Percentiles rank a stretch among this genome's conserved stretches.
Conservation (phyloP, 2,888 invertebrate genomes). For the Ennomos quercinarius region DNA sequence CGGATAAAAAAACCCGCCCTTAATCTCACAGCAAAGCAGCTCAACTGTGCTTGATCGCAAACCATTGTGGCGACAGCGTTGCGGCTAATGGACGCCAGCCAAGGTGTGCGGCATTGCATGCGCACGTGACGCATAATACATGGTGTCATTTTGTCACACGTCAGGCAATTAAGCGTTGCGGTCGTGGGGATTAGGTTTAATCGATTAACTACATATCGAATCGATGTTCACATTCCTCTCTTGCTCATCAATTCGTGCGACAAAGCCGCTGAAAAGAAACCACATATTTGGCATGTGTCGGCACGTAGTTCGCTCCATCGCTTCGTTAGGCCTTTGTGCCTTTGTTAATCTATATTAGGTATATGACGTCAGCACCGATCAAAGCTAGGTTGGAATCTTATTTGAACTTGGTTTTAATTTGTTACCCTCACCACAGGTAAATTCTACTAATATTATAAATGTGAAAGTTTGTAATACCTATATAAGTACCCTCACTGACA, state of each 20-base stretch:
- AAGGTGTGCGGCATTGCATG: conserved; percentile 3
- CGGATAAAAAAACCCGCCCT: too few relatives aligned
- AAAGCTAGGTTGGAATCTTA: conserved; percentile 1
- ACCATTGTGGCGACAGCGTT: conserved; percentile 6
- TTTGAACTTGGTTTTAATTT: background rate
- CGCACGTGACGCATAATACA: conserved; percentile 18
- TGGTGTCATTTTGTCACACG: conserved; percentile 4
- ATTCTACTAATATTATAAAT: too few relatives aligned
- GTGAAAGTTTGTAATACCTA: too few relatives aligned
- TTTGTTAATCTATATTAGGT: conserved; percentile 7
- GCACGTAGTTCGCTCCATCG: background rate
- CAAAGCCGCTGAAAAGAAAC: conserved; percentile 1
- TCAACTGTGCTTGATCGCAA: background rate
- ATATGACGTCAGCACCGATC: conserved; percentile 5
- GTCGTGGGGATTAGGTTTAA: background rate
- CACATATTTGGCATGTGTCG: conserved; percentile 6
- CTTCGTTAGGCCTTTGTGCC: conserved; percentile 6
- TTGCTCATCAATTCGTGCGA: background rate
- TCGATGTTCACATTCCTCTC: too few relatives aligned
- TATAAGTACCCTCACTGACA: too few relatives aligned
- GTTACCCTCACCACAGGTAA: background rate
- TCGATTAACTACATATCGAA: background rate
- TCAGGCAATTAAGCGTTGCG: conserved; percentile 1
- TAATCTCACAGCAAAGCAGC: too few relatives aligned
- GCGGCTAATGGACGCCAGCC: conserved; percentile 8